These are phyloP conservation scores for Chrysemys picta DNA, from an alignment of 2,113 vertebrate genomes.

Conservation along the genomic window DNA sequence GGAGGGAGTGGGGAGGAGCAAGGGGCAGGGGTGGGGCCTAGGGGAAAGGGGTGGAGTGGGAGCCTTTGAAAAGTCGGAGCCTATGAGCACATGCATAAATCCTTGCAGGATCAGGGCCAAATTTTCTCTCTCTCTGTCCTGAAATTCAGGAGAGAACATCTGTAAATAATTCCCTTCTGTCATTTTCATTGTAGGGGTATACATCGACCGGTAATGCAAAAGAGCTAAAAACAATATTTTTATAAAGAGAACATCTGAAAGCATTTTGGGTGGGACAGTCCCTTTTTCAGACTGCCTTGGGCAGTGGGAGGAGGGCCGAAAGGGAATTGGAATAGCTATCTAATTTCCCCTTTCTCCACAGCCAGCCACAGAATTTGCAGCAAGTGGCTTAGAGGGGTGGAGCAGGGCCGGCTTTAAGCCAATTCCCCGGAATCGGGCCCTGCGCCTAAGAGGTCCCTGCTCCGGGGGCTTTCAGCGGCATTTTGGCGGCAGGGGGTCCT, in stretches of 20 bases:
- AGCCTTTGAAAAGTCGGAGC: no score
- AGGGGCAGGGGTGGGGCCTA: no score
- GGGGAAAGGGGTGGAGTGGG: no score
- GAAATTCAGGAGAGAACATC: neutral
- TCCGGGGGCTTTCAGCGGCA: no score
- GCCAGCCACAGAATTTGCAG: neutral
- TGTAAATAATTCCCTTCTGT: neutral
- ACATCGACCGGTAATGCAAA: rapidly evolving
- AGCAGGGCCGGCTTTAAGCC: no score
- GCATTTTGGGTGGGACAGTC: neutral
- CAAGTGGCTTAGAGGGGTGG: neutral
- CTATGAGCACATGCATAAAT: neutral
- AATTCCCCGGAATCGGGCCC: no score
- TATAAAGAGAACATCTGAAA: neutral
- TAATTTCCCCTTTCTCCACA: neutral
- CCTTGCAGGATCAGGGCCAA: neutral
- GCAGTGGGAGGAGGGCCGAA: neutral
- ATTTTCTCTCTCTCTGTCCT: rapidly evolving
- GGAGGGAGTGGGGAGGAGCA: no score
- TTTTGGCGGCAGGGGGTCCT: no score
- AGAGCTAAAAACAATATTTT: neutral
- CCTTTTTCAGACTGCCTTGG: neutral
- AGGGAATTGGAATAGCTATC: neutral
- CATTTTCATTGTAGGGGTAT: neutral
- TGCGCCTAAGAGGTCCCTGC: no score